Evolutionary conservation across 2,113 vertebrate genomes (phyloP).

Genomic region (Crotalus helleri): DNA sequence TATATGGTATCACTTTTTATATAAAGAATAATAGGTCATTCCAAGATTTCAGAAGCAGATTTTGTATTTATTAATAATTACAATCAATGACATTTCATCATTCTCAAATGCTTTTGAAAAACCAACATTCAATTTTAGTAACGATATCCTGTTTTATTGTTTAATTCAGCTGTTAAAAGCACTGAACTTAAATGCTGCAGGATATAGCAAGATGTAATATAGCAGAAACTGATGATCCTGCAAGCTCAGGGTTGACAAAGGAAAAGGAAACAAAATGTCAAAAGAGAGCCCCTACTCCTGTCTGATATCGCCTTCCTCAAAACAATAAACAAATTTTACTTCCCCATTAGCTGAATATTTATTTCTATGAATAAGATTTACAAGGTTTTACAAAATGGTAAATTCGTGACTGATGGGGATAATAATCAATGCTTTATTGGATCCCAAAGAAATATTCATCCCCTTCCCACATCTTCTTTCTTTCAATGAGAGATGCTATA

Average conservation of each 20-base stretch:
- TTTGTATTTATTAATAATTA: constrained; percentile 28
- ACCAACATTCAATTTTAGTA: neutral
- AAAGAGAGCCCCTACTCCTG: constrained; percentile 29
- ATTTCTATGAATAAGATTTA: constrained; percentile 35
- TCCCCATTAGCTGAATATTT: constrained; percentile 35
- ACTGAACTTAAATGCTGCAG: neutral
- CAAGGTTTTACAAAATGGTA: constrained; percentile 22
- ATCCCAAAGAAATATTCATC: constrained; percentile 40
- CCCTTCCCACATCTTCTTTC: constrained; percentile 21
- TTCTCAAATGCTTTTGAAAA: neutral
- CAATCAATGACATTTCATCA: constrained; percentile 7
- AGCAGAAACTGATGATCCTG: constrained; percentile 29
- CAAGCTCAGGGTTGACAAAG: constrained; percentile 1
- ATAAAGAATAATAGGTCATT: neutral
- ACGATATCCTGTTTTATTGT: neutral
- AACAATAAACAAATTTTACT: constrained; percentile 47
- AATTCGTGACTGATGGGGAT: neutral
- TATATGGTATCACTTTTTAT: constrained; percentile 14
- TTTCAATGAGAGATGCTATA: constrained; percentile 62
- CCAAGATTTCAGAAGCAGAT: constrained; percentile 8
- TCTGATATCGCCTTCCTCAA: constrained; percentile 30
- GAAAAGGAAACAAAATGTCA: constrained; percentile 3
- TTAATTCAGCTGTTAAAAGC: neutral
- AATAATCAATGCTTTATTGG: neutral
- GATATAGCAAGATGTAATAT: neutral